These are phyloP conservation scores for Halictus quadricinctus DNA, from an alignment of 2,888 invertebrate species.

Conservation along the genomic window DNA sequence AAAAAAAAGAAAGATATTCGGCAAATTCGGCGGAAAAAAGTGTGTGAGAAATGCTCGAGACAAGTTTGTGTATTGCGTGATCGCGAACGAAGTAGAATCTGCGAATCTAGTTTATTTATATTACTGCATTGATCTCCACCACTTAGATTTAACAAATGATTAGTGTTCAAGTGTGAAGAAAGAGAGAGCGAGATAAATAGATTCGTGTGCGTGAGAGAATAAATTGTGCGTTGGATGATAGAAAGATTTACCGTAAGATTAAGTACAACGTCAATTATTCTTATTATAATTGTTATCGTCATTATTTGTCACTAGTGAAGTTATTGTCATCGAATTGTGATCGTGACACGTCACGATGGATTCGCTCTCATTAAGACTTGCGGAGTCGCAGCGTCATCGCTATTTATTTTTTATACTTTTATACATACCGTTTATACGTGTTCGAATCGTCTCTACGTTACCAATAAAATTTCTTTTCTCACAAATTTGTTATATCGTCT, in stretches of 20 bases:
- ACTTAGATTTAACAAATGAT: conserved; percentile 36
- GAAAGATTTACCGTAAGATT: conserved; percentile 43
- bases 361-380: conserved; percentile 59
- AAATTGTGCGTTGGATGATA: conserved; percentile 14
- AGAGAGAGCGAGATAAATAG: neutral
- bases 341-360: conserved; percentile 44
- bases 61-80: conserved; percentile 24
- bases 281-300: conserved; percentile 46
- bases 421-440: conserved; percentile 72
- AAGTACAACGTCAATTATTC: conserved; percentile 57
- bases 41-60: conserved; percentile 34
- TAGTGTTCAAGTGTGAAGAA: conserved; percentile 9
- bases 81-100: conserved; percentile 2
- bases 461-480: conserved; percentile 74
- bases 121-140: conserved; percentile 39
- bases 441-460: conserved; percentile 63
- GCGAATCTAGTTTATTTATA: conserved; percentile 34
- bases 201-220: conserved; percentile 17
- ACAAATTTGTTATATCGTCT: neutral
- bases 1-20: conserved; percentile 9
- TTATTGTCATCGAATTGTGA: conserved; percentile 45
- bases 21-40: neutral
- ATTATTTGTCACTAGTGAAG: conserved; percentile 39
- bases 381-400: conserved; percentile 63
- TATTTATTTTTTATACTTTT: conserved; percentile 80